Conservation (phyloP, 2,888 invertebrate species). For the Clistopyga incitator region DNA sequence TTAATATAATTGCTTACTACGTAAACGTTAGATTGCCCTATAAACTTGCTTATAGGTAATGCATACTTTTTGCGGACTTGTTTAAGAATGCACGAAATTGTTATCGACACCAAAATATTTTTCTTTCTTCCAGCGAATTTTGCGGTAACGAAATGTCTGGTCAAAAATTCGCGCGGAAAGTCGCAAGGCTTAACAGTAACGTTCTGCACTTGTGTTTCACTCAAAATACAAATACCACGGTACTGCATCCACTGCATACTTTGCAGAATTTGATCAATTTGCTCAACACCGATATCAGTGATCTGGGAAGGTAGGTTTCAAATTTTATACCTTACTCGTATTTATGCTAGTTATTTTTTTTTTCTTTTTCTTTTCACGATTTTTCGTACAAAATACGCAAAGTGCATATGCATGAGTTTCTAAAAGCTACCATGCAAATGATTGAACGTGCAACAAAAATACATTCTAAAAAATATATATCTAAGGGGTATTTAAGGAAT, state of each 20-base stretch:
- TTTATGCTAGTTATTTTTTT: too few relatives aligned
- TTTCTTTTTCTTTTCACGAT: too few relatives aligned
- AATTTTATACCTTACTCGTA: not conserved
- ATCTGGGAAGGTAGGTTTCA: conserved; percentile 89
- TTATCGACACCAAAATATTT: not conserved
- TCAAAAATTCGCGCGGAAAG: conserved; percentile 90
- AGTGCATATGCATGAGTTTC: too few relatives aligned
- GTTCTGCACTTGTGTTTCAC: conserved; percentile 91
- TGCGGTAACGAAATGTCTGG: conserved; percentile 90
- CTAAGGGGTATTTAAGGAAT: too few relatives aligned
- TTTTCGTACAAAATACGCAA: not conserved
- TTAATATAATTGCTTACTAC: conserved; percentile 92
- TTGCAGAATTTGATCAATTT: conserved; percentile 90
- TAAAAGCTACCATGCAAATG: too few relatives aligned
- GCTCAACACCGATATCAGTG: conserved; percentile 87
- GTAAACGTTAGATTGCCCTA: conserved; percentile 93
- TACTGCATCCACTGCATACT: conserved; percentile 89
- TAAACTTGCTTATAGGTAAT: conserved; percentile 88
- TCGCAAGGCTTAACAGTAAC: conserved; percentile 92
- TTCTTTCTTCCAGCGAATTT: conserved; percentile 89
- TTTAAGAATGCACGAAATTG: conserved; percentile 5
- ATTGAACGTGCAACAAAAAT: too few relatives aligned
- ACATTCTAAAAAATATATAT: too few relatives aligned
- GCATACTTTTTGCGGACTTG: conserved; percentile 10
- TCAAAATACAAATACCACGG: conserved; percentile 89